These are phyloP conservation scores for Mycetomoellerius zeteki DNA, from an alignment of 1,140 invertebrate genomes.

Conservation along the genomic window DNA sequence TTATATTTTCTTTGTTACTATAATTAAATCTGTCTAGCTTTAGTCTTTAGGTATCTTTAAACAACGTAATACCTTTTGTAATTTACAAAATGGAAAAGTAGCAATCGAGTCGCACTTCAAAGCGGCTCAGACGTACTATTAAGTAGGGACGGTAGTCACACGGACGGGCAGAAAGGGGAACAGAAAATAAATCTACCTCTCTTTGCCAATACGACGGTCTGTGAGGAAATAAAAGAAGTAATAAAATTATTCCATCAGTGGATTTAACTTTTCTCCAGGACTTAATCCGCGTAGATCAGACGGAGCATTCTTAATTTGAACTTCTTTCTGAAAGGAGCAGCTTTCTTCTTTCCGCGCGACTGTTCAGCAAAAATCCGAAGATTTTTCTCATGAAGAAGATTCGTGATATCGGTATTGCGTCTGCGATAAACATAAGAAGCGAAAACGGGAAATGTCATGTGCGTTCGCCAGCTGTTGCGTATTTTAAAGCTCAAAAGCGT, in stretches of 20 bases:
- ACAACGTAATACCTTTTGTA: neutral
- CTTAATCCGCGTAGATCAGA: slow-evolving; percentile 43
- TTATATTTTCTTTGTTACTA: neutral
- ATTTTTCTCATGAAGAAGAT: neutral
- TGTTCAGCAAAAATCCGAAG: neutral
- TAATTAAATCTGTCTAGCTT: neutral
- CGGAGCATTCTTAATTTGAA: slow-evolving; percentile 48
- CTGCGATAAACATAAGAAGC: slow-evolving; percentile 18
- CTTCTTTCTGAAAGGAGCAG: neutral
- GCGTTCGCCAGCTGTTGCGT: slow-evolving; percentile 64
- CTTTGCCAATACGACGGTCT: neutral
- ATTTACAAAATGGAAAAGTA: slow-evolving; percentile 11
- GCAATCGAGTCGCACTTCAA: slow-evolving; percentile 16
- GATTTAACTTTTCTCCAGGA: slow-evolving; percentile 24
- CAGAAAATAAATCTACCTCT: slow-evolving; percentile 31
- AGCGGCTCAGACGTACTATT: neutral
- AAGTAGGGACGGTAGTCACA: slow-evolving; percentile 5
- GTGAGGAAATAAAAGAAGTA: slow-evolving; percentile 29
- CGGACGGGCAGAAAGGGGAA: neutral
- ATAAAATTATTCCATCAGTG: slow-evolving; percentile 60
- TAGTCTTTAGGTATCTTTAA: neutral
- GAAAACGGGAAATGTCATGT: slow-evolving; percentile 53
- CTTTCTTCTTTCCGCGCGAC: neutral
- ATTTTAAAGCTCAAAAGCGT: slow-evolving; percentile 48
- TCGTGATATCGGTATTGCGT: neutral